Base-by-base conservation (phyloP, 2,888 invertebrate species). In the Drosophila sordidula region DNA sequence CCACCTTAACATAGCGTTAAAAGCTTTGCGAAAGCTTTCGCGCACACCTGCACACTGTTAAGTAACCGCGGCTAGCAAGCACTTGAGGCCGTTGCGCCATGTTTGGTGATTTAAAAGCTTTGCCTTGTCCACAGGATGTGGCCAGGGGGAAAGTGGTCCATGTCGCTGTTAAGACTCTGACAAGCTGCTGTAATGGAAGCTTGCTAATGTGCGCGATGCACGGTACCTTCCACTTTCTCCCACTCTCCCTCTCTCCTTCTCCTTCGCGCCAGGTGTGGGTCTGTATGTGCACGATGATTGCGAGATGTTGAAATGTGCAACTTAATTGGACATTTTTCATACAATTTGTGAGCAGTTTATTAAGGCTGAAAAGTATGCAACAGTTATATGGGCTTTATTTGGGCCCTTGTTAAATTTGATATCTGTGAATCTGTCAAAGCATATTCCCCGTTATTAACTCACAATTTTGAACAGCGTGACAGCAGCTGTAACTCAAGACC, bases 71-170 rank as follows among this genome's bases (percentile, higher is more conserved):
- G 32, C 54, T 34, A 39, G 55, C 41, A 46, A n/a, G 56, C 64
- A 64, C 75, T 76, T 70, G 44, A 65, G 47, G 34, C 38, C 47
- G 54, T 25, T 56, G 49, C 47, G 66, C 9, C 55, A 66, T 54
- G 55, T 65, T 66, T 63, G 58, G 39, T 65, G 80, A 82, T 16
- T 83, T 83, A 86, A 83, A 83, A 83, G 83, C 83, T 83, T 83
- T 83, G 54, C 63, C 68, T 50, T 83, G 83, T 83, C 83, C 86
- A 72, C 83, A 87, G 83, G 83, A 83, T 77, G 86, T 82, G 83
- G 74, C 51, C 62, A 29, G 22, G 14, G 51, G 42, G 50, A 18
- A 64, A 65, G 52, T 46, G 44, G 56, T 36, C 44, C 36, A 56
- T 45, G 25, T 14, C 38, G 45, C 82, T 82, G 87, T 82, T 75